Base-by-base conservation (phyloP, 2,888 invertebrate species). In the Drosophila helvetica region DNA sequence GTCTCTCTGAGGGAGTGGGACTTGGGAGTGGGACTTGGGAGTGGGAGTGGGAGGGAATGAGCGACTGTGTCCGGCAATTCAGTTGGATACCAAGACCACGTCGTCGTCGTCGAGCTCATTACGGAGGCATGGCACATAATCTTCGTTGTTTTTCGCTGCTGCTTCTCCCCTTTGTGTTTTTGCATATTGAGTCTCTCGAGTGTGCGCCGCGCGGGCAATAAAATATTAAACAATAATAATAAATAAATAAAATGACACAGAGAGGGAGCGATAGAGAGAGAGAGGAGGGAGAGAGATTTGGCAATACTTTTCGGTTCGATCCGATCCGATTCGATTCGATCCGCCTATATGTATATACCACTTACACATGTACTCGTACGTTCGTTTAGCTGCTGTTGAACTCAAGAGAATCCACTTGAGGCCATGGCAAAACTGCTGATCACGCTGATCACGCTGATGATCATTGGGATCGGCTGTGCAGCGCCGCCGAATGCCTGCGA, bases 71-170 rank as follows among this genome's bases (percentile, higher is more conserved):
- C 74, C 74, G 78, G 74, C 63, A 78, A 70, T 64, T 53, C 59
- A 66, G 57, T 54, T 55, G 67, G 38, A 38, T 38, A 38, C 69
- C 65, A 42, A 60, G 67, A 55, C 68, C 68, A 69, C 77, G 59
- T 25, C 63, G 59, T 47, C 68, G 25, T 47, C 27, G 33, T 47
- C 27, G 33, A 77, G 74, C 90, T 91, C 88, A 90, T 90, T 90
- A 91, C 69, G 72, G 77, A 91, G 77, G 74, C 90, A 86, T 78
- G 73, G 77, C 91, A 89, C 90, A 91, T 90, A 85, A 72, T 77
- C 69, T 80, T 59, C 56, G 53, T 22, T 64, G 46, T 71, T 69
- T 57, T 63, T 61, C n/a, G 63, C 61, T 43, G 8, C 48, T 55
- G 63, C 68, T 64, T 79, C 79, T 79, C 62, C 38, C 33, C 70